phyloP scores from a whole-genome alignment of 2,113 vertebrate species.

The Willisornis vidua region DNA sequence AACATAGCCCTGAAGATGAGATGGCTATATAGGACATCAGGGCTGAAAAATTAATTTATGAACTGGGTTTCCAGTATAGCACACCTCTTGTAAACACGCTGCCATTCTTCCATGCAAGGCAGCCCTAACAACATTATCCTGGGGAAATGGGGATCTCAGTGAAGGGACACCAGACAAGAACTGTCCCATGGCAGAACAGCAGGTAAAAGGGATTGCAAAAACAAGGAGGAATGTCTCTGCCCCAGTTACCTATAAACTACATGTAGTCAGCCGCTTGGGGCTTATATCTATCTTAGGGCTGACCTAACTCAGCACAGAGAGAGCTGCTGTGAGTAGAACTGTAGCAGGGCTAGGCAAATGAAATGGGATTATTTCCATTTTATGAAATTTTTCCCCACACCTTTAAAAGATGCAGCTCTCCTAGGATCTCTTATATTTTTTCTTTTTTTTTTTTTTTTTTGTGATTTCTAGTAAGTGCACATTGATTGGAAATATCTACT shows the following conservation, averaged over 20 bases:
- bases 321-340: background rate
- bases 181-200: background rate
- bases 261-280: background rate
- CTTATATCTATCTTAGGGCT: background rate
- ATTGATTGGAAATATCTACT: background rate
- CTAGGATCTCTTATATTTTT: background rate
- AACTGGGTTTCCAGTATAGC: background rate
- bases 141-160: background rate
- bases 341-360: background rate
- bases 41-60: background rate
- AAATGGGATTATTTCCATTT: background rate
- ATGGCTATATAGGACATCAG: background rate
- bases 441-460: background rate
- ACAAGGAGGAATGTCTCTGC: background rate
- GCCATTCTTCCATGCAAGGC: background rate
- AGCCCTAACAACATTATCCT: background rate
- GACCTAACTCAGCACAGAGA: background rate
- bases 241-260: background rate
- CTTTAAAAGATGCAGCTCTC: background rate
- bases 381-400: background rate
- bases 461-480: background rate
- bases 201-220: background rate
- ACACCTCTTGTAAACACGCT: background rate
- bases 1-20: background rate
- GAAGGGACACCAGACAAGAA: background rate